phyloP scores from a whole-genome alignment of 2,113 vertebrate species.

The Esox niger region DNA sequence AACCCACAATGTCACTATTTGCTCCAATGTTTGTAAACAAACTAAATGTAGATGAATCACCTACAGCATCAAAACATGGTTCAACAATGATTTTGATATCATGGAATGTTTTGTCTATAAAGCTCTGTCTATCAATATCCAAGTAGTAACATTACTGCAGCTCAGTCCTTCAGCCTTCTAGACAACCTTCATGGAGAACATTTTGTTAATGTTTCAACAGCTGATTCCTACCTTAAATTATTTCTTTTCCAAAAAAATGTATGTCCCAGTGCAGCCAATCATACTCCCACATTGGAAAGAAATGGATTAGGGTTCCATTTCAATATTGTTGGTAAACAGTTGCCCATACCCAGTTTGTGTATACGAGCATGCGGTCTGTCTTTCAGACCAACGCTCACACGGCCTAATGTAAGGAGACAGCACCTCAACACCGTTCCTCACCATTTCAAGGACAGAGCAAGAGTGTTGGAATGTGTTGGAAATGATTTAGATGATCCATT shows the following conservation, averaged over 20 bases:
- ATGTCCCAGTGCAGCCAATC: background rate
- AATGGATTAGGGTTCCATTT: background rate
- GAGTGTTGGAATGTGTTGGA: background rate
- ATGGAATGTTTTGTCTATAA: too few species aligned
- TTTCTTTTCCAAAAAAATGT: background rate
- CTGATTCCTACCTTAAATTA: too few species aligned
- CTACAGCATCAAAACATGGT: too few species aligned
- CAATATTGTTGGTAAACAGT: background rate
- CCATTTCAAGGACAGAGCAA: conserved; percentile 19
- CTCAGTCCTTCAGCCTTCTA: too few species aligned
- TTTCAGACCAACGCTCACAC: conserved; percentile 3
- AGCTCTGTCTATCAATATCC: too few species aligned
- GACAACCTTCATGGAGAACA: too few species aligned
- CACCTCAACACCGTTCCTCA: background rate
- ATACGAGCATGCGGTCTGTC: background rate
- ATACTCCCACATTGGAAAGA: background rate
- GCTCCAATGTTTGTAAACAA: too few species aligned
- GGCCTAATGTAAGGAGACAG: conserved; percentile 1
- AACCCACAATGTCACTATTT: too few species aligned
- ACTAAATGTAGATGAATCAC: too few species aligned
- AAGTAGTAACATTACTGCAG: too few species aligned
- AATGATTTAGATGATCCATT: conserved; percentile 39
- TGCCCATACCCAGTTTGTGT: background rate
- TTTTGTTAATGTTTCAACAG: too few species aligned
- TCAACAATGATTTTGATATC: too few species aligned